A percentile compares a stretch with the other conserved stretches of the same genome.
phyloP scores from a whole-genome alignment of 2,888 invertebrate species.

The Pachycephus smyrnensis region DNA sequence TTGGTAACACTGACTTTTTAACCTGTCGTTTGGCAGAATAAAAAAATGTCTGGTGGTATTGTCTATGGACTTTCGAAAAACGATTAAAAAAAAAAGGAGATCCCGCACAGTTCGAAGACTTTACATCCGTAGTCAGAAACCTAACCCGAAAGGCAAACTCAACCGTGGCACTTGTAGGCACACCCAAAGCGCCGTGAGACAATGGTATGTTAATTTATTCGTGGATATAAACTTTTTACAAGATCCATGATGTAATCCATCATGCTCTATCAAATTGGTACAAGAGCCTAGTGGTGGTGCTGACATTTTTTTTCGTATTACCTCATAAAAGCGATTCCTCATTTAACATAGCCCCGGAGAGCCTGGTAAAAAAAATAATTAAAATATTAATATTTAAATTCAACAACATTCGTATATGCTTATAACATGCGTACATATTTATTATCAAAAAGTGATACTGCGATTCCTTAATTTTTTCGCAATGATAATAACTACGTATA shows the following conservation, averaged over 20 bases:
- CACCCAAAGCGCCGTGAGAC: conserved; percentile 26
- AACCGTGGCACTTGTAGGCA: not conserved
- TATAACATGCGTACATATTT: not conserved
- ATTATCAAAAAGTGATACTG: conserved; percentile 14
- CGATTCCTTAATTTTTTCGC: conserved; percentile 15
- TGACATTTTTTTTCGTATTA: conserved; percentile 5
- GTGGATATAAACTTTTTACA: conserved; percentile 47
- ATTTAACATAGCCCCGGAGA: not conserved
- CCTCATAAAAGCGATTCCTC: not conserved
- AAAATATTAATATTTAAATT: not conserved
- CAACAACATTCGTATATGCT: not conserved
- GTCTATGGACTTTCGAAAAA: not conserved
- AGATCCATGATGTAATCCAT: conserved; percentile 50
- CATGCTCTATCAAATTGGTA: conserved; percentile 55
- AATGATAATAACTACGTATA: not conserved
- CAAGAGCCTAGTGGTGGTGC: conserved; percentile 23
- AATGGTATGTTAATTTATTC: conserved; percentile 55
- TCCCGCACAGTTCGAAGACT: not conserved
- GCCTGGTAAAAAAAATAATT: not conserved
- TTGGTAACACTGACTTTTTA: not conserved
- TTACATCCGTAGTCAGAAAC: not conserved
- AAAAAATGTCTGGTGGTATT: not conserved
- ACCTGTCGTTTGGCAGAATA: not conserved
- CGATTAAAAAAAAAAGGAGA: not conserved
- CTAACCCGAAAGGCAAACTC: not conserved